phyloP scores from a whole-genome alignment of 2,888 invertebrate genomes.

The Polydesmus complanatus region DNA sequence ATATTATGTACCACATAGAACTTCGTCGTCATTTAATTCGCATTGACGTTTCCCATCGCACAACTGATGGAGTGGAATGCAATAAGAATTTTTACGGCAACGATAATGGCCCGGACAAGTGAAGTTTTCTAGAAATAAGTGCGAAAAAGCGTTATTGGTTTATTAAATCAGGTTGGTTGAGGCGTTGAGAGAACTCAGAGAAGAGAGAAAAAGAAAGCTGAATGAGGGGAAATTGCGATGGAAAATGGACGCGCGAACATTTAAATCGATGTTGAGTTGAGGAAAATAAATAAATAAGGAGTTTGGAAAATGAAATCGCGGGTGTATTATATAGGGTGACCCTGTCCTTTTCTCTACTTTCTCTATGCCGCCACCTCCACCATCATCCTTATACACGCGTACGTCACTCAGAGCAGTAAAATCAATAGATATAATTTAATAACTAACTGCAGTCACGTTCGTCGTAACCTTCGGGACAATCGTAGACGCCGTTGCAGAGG shows the following conservation, averaged over 20 bases:
- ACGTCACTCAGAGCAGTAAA: too few species aligned
- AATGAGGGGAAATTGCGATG: not conserved
- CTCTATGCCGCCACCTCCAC: too few species aligned
- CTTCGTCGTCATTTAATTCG: constrained; percentile 25
- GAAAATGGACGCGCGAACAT: too few species aligned
- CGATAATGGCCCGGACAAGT: constrained; percentile 25
- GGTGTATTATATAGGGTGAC: too few species aligned
- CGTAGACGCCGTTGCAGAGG: constrained; percentile 25
- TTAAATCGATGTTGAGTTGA: too few species aligned
- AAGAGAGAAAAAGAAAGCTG: not conserved
- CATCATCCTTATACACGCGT: too few species aligned
- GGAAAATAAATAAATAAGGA: too few species aligned
- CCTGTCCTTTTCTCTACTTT: too few species aligned
- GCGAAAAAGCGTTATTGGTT: not conserved
- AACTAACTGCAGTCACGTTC: constrained; percentile 23
- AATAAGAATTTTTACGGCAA: constrained; percentile 24
- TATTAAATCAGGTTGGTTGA: too few species aligned
- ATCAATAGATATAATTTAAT: constrained; percentile 1
- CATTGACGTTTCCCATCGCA: constrained; percentile 26
- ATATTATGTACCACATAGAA: constrained; percentile 23
- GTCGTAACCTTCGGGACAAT: constrained; percentile 26
- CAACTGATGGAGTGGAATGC: constrained; percentile 23
- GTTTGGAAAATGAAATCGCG: too few species aligned
- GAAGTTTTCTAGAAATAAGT: constrained; percentile 18
- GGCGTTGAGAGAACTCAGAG: too few species aligned